Percentiles rank a stretch among this genome's conserved stretches.
These are phyloP conservation scores for Passer domesticus DNA, from an alignment of 2,113 vertebrate species.

Conservation along the genomic window DNA sequence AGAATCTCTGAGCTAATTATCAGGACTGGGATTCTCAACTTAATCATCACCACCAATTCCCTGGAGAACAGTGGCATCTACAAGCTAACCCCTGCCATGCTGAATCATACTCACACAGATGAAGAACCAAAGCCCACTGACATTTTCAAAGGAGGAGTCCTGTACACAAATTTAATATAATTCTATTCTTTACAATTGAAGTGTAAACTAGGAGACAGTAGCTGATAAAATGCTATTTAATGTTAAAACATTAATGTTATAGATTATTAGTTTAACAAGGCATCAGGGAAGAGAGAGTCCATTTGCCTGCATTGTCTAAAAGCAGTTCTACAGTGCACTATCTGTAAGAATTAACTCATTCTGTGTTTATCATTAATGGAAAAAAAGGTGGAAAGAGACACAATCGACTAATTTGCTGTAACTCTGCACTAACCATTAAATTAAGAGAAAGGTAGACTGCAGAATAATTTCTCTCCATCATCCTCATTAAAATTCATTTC, in stretches of 20 bases:
- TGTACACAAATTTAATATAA: not conserved
- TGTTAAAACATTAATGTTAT: slow-evolving; percentile 20
- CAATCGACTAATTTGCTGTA: slow-evolving; percentile 42
- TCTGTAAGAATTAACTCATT: slow-evolving; percentile 19
- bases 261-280: slow-evolving; percentile 45
- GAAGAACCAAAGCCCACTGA: slow-evolving; percentile 44
- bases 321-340: not conserved
- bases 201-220: slow-evolving; percentile 10
- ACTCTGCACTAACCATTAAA: slow-evolving; percentile 61
- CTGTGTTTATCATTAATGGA: not conserved
- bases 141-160: slow-evolving; percentile 7
- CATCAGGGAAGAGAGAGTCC: slow-evolving; percentile 1
- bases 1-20: slow-evolving; percentile 83
- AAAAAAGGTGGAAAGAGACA: not conserved
- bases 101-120: slow-evolving; percentile 33
- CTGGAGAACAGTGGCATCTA: slow-evolving; percentile 69
- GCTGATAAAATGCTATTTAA: slow-evolving; percentile 24
- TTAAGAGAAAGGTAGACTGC: slow-evolving; percentile 57
- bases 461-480: slow-evolving; percentile 62
- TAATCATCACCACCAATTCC: slow-evolving; percentile 77
- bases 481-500: slow-evolving; percentile 76
- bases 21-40: slow-evolving; percentile 77
- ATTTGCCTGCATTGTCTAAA: slow-evolving; percentile 35
- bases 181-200: not conserved
- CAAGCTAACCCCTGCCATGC: slow-evolving; percentile 75